Percentiles rank a stretch among this genome's conserved stretches.
phyloP scores from a whole-genome alignment of 2,113 vertebrate species.

The Clarias magur region DNA sequence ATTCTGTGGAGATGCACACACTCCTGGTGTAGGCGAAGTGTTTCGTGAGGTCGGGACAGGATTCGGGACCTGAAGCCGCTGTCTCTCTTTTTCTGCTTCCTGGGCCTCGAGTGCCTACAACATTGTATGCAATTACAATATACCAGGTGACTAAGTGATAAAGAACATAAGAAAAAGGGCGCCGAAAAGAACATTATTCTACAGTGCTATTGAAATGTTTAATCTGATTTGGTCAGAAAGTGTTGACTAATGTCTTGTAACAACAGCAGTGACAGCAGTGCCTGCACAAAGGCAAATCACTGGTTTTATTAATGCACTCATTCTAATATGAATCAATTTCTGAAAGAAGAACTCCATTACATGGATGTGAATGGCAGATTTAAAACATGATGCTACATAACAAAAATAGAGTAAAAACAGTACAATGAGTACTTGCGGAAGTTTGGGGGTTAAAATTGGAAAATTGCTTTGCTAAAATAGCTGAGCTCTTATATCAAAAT shows the following conservation, averaged over 20 bases:
- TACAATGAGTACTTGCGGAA: not conserved
- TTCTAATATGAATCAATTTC: not conserved
- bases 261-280: not conserved
- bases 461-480: too few species aligned
- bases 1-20: slow-evolving; percentile 72
- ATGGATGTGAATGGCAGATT: not conserved
- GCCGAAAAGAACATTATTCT: not conserved
- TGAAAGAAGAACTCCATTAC: not conserved
- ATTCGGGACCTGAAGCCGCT: slow-evolving; percentile 75
- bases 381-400: not conserved
- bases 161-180: not conserved
- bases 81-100: slow-evolving; percentile 79
- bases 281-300: not conserved
- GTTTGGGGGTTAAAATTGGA: too few species aligned
- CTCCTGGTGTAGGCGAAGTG: slow-evolving; percentile 58
- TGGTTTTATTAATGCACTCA: not conserved
- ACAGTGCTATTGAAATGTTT: not conserved
- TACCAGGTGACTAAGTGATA: not conserved
- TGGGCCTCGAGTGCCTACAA: slow-evolving; percentile 82
- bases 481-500: not conserved
- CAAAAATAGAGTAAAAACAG: not conserved
- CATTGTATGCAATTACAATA: not conserved
- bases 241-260: not conserved
- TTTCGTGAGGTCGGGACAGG: slow-evolving; percentile 69
- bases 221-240: not conserved